Evolutionary conservation across 2,113 vertebrate genomes (phyloP).

Genomic region (Sceloporus undulatus): DNA sequence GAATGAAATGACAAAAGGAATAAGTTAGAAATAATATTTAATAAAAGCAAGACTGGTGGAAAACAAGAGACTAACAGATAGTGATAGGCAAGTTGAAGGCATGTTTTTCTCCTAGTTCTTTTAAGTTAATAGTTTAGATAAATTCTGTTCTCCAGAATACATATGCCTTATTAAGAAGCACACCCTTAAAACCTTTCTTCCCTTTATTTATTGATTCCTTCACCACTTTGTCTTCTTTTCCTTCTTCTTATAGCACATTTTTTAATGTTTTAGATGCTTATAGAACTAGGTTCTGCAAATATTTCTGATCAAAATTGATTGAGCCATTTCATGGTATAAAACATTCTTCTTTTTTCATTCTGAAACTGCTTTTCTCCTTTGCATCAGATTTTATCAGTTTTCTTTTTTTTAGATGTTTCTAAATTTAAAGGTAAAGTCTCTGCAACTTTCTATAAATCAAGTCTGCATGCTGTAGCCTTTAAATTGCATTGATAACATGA

Average conservation of each 20-base stretch:
- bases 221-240: not conserved
- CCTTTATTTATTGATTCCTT: not conserved
- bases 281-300: too few species aligned
- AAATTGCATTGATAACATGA: too few species aligned
- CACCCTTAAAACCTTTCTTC: not conserved
- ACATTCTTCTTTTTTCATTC: too few species aligned
- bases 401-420: too few species aligned
- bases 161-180: not conserved
- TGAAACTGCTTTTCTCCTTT: too few species aligned
- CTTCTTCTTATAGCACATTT: not conserved
- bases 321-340: too few species aligned
- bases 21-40: conserved; percentile 46
- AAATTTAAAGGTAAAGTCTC: too few species aligned
- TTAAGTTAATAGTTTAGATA: not conserved
- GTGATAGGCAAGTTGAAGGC: conserved; percentile 37
- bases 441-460: too few species aligned
- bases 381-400: too few species aligned
- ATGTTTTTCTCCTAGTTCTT: not conserved
- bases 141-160: not conserved
- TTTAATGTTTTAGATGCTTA: too few species aligned
- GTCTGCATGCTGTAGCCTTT: too few species aligned
- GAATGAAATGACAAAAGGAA: conserved; percentile 44
- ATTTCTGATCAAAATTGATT: too few species aligned
- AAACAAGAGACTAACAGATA: not conserved
- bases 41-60: conserved; percentile 14